A percentile compares a stretch with the other conserved stretches of the same genome.
Conservation (phyloP, 2,113 vertebrate species). For the Stomatorhinus ivindoensis region DNA sequence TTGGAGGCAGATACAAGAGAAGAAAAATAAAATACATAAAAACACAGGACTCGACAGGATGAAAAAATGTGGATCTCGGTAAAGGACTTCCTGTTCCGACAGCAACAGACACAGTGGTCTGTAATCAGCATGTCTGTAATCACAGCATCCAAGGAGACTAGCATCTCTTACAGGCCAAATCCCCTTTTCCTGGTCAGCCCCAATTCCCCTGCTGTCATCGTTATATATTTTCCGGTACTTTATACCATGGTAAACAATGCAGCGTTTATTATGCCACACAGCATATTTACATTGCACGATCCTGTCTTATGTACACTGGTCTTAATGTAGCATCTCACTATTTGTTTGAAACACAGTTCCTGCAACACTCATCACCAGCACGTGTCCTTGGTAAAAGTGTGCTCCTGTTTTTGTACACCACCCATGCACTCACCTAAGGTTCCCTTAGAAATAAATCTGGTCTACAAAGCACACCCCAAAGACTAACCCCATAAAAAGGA, state of each 20-base stretch:
- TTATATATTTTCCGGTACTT: background rate
- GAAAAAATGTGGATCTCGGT: background rate
- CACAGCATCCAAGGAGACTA: background rate
- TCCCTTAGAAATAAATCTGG: slow-evolving; percentile 3
- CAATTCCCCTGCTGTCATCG: background rate
- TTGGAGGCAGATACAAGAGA: background rate
- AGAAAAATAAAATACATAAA: background rate
- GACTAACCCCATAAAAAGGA: background rate
- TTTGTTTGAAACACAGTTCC: background rate
- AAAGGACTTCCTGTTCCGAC: background rate
- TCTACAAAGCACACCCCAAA: background rate
- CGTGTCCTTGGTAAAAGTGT: background rate
- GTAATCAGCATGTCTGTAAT: background rate
- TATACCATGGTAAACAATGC: background rate
- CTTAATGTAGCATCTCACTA: background rate
- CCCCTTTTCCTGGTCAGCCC: background rate
- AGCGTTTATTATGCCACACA: background rate
- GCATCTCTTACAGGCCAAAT: background rate
- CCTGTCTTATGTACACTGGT: background rate
- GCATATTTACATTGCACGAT: background rate
- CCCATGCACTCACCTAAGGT: background rate
- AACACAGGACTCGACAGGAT: background rate
- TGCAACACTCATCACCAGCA: background rate
- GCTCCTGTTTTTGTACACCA: background rate
- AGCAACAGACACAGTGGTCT: background rate